Evolutionary conservation across 2,113 vertebrate species (phyloP).

Genomic region (Cyanocitta stelleri): DNA sequence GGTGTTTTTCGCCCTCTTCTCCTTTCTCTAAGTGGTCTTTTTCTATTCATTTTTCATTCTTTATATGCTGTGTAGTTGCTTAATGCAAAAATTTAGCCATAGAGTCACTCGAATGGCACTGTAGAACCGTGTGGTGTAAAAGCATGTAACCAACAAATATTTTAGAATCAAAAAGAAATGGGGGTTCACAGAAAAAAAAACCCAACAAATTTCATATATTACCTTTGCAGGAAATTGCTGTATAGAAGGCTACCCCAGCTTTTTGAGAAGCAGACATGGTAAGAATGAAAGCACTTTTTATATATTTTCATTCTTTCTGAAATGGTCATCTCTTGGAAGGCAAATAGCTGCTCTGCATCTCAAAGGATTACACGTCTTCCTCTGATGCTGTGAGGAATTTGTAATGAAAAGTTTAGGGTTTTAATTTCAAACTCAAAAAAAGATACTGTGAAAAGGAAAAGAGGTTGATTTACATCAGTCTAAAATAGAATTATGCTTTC

Average conservation of each 20-base stretch:
- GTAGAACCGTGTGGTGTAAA: neutral
- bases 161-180: neutral
- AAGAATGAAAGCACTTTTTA: neutral
- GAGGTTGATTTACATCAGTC: neutral
- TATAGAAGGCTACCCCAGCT: neutral
- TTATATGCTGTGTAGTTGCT: neutral
- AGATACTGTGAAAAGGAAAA: neutral
- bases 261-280: constrained; percentile 33
- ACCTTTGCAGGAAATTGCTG: neutral
- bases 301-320: neutral
- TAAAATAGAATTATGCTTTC: neutral
- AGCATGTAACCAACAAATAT: neutral
- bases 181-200: accelerated
- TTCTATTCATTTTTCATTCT: neutral
- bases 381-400: neutral
- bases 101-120: neutral
- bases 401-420: neutral
- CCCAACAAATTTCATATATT: accelerated
- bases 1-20: accelerated
- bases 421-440: neutral
- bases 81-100: neutral
- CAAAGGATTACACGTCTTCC: neutral
- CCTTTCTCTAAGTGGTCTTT: neutral
- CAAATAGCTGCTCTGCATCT: neutral
- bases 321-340: neutral